phyloP scores from a whole-genome alignment of 2,797 vertebrate genomes.

The Sebastes cheni region DNA sequence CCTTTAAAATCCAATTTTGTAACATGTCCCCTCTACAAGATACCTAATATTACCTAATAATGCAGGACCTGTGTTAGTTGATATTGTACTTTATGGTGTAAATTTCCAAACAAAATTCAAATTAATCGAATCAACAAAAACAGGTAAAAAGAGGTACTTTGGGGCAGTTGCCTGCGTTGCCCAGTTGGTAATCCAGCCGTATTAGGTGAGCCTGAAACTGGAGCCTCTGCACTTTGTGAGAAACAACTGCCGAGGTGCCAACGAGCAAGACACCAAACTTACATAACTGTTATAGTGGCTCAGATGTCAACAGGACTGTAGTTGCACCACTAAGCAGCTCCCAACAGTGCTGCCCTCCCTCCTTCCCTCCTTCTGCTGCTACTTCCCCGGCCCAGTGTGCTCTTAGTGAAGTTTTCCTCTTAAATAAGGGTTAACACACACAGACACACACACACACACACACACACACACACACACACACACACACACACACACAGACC shows the following conservation, averaged over 20 bases:
- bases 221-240: neutral
- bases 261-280: slow-evolving; percentile 6
- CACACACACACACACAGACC: slow-evolving; percentile 13
- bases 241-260: neutral
- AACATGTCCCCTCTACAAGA: neutral
- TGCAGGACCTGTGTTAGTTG: neutral
- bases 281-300: neutral
- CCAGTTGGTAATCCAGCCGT: neutral
- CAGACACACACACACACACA: slow-evolving; percentile 27
- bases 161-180: neutral
- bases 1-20: neutral
- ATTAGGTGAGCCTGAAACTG: neutral
- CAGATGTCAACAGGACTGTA: slow-evolving; percentile 11
- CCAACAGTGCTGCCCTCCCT: neutral
- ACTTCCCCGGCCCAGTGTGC: slow-evolving; percentile 11
- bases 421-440: slow-evolving; percentile 24
- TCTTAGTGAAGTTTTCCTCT: slow-evolving; percentile 34
- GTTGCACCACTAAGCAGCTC: slow-evolving; percentile 6
- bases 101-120: neutral
- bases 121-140: neutral
- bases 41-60: neutral
- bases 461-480: slow-evolving; percentile 29
- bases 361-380: slow-evolving; percentile 7
- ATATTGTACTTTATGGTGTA: neutral
- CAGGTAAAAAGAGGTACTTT: neutral